These are phyloP conservation scores for Ethmia dodecea DNA, from an alignment of 2,888 invertebrate species.

Conservation along the genomic window DNA sequence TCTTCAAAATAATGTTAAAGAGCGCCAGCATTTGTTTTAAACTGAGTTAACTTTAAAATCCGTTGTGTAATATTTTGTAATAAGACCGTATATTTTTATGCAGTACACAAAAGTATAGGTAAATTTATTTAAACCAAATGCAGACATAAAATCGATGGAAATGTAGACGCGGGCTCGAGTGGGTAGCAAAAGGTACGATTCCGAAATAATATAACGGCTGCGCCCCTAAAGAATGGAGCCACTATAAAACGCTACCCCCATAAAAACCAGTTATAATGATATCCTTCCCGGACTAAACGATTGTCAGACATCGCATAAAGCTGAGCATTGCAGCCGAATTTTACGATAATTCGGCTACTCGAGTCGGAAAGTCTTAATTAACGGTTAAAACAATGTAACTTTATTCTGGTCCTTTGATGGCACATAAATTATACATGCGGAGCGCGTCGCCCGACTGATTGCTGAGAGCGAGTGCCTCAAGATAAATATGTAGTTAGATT, in stretches of 20 bases:
- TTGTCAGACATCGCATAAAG: conserved; percentile 45
- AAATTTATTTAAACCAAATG: conserved; percentile 7
- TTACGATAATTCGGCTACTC: conserved; percentile 37
- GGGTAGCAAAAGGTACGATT: conserved; percentile 13
- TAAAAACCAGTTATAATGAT: conserved; percentile 56
- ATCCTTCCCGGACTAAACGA: conserved; percentile 48
- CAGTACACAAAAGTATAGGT: too few species aligned
- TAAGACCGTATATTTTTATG: too few species aligned
- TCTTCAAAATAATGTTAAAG: too few species aligned
- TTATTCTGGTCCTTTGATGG: conserved; percentile 27
- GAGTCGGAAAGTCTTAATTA: conserved; percentile 42
- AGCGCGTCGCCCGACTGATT: conserved; percentile 20
- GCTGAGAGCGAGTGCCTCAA: conserved; percentile 19
- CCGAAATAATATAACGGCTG: conserved; percentile 14
- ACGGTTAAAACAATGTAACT: conserved; percentile 32
- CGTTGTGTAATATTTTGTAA: too few species aligned
- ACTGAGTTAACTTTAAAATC: too few species aligned
- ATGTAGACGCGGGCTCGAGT: conserved; percentile 2
- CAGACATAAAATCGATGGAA: conserved; percentile 9
- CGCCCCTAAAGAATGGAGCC: conserved; percentile 26
- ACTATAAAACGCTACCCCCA: conserved; percentile 47
- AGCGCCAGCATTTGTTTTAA: too few species aligned
- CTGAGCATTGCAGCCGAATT: conserved; percentile 29
- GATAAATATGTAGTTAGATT: conserved; percentile 15
- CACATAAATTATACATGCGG: conserved; percentile 31